phyloP scores from a whole-genome alignment of 2,888 invertebrate genomes.

The Dexiosoma caninum region DNA sequence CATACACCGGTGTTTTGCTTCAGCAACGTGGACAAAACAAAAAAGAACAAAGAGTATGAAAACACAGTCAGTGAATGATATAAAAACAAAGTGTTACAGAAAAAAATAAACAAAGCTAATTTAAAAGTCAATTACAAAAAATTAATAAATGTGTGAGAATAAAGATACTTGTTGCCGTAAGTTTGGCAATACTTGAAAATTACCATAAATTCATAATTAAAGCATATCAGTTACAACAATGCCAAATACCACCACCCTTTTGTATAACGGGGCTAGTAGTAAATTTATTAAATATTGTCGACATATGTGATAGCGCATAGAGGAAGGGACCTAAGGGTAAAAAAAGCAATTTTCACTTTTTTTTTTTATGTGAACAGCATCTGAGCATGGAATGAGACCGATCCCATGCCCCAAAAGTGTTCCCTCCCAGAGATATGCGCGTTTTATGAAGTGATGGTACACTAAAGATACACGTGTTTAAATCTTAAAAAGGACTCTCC shows the following conservation, averaged over 20 bases:
- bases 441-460: too few species aligned
- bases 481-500: too few species aligned
- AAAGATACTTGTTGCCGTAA: constrained; percentile 63
- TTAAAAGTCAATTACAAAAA: background rate
- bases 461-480: too few species aligned
- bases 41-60: constrained; percentile 34
- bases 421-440: too few species aligned
- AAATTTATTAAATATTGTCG: too few species aligned
- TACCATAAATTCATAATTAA: background rate
- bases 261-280: too few species aligned
- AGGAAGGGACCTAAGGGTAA: too few species aligned
- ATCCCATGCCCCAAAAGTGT: too few species aligned
- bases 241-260: background rate
- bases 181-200: constrained; percentile 29
- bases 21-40: constrained; percentile 27
- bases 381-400: too few species aligned
- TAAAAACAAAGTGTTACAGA: constrained; percentile 33
- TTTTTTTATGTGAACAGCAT: too few species aligned
- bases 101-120: constrained; percentile 44
- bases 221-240: background rate
- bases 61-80: constrained; percentile 7
- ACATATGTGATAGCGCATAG: too few species aligned
- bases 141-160: constrained; percentile 59
- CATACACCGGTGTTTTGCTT: constrained; percentile 13
- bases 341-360: too few species aligned